phyloP scores from a whole-genome alignment of 2,797 vertebrate genomes.

The Platyrinchus mystaceus region DNA sequence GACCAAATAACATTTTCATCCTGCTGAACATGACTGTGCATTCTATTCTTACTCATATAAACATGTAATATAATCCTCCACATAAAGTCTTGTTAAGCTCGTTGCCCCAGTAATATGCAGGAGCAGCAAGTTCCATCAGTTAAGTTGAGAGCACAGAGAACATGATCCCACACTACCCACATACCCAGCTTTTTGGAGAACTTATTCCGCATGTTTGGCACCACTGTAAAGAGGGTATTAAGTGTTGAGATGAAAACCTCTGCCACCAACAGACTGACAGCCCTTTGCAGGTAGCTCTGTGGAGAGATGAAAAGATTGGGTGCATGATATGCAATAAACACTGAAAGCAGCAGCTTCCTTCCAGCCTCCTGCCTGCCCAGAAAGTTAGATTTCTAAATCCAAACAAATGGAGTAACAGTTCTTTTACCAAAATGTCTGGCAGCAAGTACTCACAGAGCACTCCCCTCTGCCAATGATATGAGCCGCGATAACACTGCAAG shows the following conservation, averaged over 20 bases:
- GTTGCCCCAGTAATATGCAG: background rate
- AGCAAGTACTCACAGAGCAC: background rate
- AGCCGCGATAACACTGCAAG: background rate
- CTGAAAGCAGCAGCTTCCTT: background rate
- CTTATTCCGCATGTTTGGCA: constrained; percentile 81
- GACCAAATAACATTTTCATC: constrained; percentile 15
- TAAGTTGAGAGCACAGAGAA: background rate
- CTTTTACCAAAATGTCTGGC: background rate
- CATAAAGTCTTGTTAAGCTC: background rate
- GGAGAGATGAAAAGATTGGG: background rate
- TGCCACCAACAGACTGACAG: constrained; percentile 76
- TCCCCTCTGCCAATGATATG: rapidly evolving
- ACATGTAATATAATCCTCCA: background rate
- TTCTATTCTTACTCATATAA: constrained; percentile 13
- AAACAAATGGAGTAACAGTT: background rate
- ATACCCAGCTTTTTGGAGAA: constrained; percentile 92
- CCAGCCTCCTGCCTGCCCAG: background rate
- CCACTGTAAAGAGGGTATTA: constrained; percentile 81
- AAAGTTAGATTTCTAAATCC: background rate
- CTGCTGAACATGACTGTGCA: background rate
- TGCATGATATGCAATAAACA: background rate
- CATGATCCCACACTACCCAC: background rate
- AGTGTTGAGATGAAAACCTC: constrained; percentile 87
- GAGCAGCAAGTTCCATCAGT: background rate
- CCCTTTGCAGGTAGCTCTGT: constrained; percentile 81